Conservation (phyloP, 2,113 vertebrate species). For the Oenanthe melanoleuca region DNA sequence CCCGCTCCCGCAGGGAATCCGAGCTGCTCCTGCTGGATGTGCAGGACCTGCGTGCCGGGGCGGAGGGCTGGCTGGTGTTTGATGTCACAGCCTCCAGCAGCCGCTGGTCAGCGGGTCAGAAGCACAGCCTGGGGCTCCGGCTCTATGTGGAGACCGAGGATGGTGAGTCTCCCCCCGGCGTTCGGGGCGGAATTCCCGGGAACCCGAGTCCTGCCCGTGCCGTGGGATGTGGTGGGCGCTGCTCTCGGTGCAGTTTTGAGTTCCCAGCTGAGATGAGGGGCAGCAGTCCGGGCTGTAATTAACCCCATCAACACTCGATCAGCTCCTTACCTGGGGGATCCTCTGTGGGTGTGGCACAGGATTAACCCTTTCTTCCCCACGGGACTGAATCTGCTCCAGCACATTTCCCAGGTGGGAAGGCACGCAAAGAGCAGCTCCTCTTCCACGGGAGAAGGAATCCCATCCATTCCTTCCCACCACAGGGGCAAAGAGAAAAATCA, state of each 20-base stretch:
- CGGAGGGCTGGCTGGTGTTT: conserved; percentile 94
- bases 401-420: background rate
- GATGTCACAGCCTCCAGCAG: conserved; percentile 90
- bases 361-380: background rate
- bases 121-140: conserved; percentile 87
- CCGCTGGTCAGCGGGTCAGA: conserved; percentile 85
- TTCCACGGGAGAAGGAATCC: fast-evolving
- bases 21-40: conserved; percentile 92
- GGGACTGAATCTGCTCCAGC: background rate
- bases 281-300: background rate
- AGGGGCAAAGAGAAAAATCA: fast-evolving
- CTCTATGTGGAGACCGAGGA: conserved; percentile 92
- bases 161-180: conserved; percentile 65
- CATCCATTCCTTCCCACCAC: background rate
- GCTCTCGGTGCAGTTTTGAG: fast-evolving
- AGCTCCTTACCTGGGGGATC: background rate
- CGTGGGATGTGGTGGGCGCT: fast-evolving
- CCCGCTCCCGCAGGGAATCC: conserved; percentile 80
- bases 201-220: fast-evolving
- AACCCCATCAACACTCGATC: background rate
- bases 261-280: background rate
- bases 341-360: background rate
- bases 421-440: background rate
- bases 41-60: conserved; percentile 85
- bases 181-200: background rate